These are phyloP conservation scores for Atethmia centrago DNA, from an alignment of 2,888 invertebrate species.

Conservation along the genomic window DNA sequence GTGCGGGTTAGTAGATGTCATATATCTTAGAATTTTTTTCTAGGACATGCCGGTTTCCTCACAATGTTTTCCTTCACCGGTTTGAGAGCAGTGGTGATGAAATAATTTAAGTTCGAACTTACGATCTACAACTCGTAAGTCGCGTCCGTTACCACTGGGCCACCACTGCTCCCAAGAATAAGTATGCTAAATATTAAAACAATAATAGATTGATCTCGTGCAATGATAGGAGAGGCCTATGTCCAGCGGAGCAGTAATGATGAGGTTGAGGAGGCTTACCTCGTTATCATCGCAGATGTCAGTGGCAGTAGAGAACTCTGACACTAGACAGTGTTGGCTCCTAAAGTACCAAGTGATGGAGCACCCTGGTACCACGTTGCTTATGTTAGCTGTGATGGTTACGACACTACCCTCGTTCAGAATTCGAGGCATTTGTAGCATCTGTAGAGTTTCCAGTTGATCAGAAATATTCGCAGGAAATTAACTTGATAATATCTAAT, in stretches of 20 bases:
- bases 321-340: conserved; percentile 62
- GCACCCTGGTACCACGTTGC: conserved; percentile 74
- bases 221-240: no score
- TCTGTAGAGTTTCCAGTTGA: conserved; percentile 60
- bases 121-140: no score
- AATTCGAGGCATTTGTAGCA: conserved; percentile 65
- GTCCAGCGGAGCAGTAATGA: no score
- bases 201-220: neutral
- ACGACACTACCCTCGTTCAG: conserved; percentile 71
- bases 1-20: no score
- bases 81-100: no score
- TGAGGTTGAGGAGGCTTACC: conserved; percentile 59
- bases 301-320: conserved; percentile 34
- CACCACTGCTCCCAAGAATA: no score
- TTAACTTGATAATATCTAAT: neutral
- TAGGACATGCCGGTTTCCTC: no score
- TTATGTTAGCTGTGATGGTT: conserved; percentile 72
- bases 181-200: neutral
- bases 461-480: neutral
- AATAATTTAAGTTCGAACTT: no score
- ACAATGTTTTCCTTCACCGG: no score
- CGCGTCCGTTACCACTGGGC: no score
- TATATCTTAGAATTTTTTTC: no score
- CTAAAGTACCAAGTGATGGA: conserved; percentile 79
- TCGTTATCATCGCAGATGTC: conserved; percentile 66